Evolutionary conservation across 2,113 vertebrate genomes (phyloP), one percentile per base, ranked within the genome.

Genomic region (Rissa tridactyla): DNA sequence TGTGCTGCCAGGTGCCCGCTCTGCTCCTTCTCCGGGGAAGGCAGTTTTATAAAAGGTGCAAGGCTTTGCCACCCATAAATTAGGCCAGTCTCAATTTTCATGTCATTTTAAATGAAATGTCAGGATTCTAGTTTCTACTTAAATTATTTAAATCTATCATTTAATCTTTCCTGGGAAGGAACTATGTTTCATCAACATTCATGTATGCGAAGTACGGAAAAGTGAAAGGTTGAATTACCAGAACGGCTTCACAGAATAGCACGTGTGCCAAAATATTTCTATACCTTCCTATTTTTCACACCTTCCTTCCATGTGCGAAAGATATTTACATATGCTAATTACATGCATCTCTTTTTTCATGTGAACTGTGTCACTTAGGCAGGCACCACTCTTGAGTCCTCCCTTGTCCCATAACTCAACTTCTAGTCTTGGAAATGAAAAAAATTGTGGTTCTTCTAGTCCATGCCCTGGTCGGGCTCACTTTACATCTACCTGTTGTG

Each of bases 1-100:
- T 0, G 16, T 34, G 80, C 47, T 51, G 21, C 3, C 3, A 34
- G 23, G 14, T 76, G 32, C 29, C 44, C 1, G 0, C 5, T 30
- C n/a, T 47, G 70, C 52, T 65, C 21, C 55, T 46, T 38, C 64
- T 52, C 36, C 0, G 0, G 27, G 29, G 57, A 79, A n/a, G 44
- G 49, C 0, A 3, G 1, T 18, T 38, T 64, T 52, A 12, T 26
- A 68, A 58, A 64, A 75, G 13, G 27, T 14, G 5, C 16, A 47
- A 68, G 32, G n/a, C 11, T 90, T 79, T 90, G 68, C 26, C 18
- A 13, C 8, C 9, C 7, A 6, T 26, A 11, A 82, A 66, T 75
- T 34, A 42, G 40, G 34, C n/a, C 60, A 25, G 30, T 30, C 34
- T 88, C n/a, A 34, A 10, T 57, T 66, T 77, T 62, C 4, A 3